Base-by-base conservation (phyloP, 2,113 vertebrate species). In the Ophiodon elongatus region DNA sequence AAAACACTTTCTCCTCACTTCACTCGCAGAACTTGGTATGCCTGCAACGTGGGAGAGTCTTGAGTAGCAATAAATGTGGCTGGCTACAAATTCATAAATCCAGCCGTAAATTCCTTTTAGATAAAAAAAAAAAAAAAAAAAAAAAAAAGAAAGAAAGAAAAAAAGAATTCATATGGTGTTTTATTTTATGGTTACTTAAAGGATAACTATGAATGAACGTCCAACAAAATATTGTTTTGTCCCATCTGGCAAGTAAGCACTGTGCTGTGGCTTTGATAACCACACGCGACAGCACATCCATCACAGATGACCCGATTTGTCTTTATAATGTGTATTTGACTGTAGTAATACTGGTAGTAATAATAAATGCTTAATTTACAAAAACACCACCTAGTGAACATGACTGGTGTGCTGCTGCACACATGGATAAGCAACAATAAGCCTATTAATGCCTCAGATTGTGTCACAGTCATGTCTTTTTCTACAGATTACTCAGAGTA, bases 1-100 rank as follows among this genome's bases (percentile, higher is more conserved):
- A 62, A 47, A 71, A 79, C 29, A 41, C 50, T 11, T 65, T 66
- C 14, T 62, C 45, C 5, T 67, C 21, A 66, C 56, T 79, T 73
- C 37, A 76, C 25, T 83, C 80, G 85, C 71, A 83, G 79, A 72
- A 75, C 68, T 84, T 81, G 39, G 67, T 54, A 60, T 37, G n/a
- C 73, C 70, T 76, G 73, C 68, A 43, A 54, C 7, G 6, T 71
- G 67, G 45, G 2, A 72, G 56, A 68, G 25, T 52, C 64, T 63
- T 59, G 33, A 81, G 23, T 56, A 79, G 25, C 45, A 79, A 82
- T 47, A n/a, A 47, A 81, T 14, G 37, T 23, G 37, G 8, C 63
- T 73, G 37, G 7, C 70, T 47, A 56, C 8, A 85, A 73, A 76
- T 29, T 0, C 82, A 62, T 21, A 27, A 37, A 50, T 54, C 21